These are phyloP conservation scores for Sarotherodon lohbergeri DNA, from an alignment of 2,113 vertebrate genomes.

Conservation along the genomic window DNA sequence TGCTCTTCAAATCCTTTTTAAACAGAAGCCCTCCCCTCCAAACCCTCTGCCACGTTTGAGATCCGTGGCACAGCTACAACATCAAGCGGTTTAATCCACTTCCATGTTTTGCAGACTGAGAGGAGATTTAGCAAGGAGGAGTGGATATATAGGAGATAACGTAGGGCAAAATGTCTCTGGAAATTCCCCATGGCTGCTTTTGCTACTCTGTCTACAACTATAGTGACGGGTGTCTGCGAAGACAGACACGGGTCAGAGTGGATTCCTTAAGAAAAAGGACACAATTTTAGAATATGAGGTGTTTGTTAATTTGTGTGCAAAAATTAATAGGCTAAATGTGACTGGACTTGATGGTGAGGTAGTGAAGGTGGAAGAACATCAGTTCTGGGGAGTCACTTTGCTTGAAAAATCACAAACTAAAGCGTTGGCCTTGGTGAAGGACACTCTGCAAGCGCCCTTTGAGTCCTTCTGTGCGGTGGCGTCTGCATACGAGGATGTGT, in stretches of 20 bases:
- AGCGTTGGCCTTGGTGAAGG: background rate
- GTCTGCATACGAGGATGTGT: background rate
- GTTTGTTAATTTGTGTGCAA: background rate
- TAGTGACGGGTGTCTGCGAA: background rate
- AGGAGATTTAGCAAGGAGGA: slow-evolving; percentile 7
- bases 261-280: background rate
- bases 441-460: background rate
- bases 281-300: background rate
- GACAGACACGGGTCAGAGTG: background rate
- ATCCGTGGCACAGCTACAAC: slow-evolving; percentile 12
- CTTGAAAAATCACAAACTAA: background rate
- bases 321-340: fast-evolving
- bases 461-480: background rate
- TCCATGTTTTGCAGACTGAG: slow-evolving; percentile 53
- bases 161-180: background rate
- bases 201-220: background rate
- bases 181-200: background rate
- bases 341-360: background rate
- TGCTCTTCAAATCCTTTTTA: slow-evolving; percentile 53
- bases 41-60: slow-evolving; percentile 17
- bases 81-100: slow-evolving; percentile 51
- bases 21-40: slow-evolving; percentile 17
- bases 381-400: background rate
- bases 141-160: slow-evolving; percentile 12
- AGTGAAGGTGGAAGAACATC: background rate